Conservation (phyloP, 2,113 vertebrate species). For the Cyanistes caeruleus region DNA sequence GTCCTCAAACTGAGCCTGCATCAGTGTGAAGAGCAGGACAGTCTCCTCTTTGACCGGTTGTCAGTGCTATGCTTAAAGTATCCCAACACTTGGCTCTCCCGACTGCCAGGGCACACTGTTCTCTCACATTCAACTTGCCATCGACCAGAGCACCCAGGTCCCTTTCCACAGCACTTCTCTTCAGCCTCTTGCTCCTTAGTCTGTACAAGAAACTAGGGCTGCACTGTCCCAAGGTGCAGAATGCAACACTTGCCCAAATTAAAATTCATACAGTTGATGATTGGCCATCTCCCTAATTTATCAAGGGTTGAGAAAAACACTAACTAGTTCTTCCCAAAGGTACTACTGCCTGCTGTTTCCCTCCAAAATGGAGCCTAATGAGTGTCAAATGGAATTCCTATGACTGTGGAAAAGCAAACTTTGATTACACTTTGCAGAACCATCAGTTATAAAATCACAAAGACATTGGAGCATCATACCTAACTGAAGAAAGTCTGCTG, state of each 20-base stretch:
- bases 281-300: neutral
- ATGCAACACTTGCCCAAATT: neutral
- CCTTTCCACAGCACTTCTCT: neutral
- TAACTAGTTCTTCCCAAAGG: neutral
- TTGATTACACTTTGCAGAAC: neutral
- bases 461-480: neutral
- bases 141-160: fast-evolving
- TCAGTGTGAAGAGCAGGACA: neutral
- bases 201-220: neutral
- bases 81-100: neutral
- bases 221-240: neutral
- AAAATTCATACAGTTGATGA: neutral
- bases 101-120: neutral
- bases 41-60: too few relatives aligned
- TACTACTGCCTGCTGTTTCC: neutral
- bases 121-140: too few relatives aligned
- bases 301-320: neutral
- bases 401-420: neutral
- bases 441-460: neutral
- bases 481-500: neutral
- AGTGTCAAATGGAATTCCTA: neutral
- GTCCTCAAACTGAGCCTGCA: neutral
- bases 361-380: neutral
- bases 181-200: neutral
- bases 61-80: neutral